Conservation (phyloP, 2,113 vertebrate genomes). For the Prionailurus bengalensis region DNA sequence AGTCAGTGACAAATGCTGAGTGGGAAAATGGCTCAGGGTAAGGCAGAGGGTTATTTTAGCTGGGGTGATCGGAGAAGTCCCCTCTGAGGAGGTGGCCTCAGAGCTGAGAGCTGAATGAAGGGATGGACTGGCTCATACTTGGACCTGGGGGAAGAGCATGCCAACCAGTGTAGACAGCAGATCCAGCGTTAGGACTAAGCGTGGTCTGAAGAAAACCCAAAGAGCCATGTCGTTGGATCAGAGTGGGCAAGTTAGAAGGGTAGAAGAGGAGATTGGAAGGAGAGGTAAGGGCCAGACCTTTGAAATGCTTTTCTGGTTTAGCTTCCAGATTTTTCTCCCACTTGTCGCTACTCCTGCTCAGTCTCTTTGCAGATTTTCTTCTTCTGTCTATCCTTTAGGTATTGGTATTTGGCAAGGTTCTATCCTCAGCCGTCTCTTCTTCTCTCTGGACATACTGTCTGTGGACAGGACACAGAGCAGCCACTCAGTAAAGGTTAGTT, state of each 20-base stretch:
- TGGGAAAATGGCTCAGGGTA: neutral
- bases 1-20: neutral
- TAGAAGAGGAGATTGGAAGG: neutral
- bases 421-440: neutral
- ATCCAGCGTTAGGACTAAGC: neutral
- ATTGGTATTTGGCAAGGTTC: neutral
- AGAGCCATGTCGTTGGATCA: neutral
- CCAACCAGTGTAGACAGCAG: neutral
- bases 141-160: neutral
- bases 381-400: neutral
- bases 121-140: neutral
- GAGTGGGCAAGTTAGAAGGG: neutral
- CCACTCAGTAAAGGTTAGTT: slow-evolving; percentile 23
- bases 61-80: neutral
- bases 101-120: neutral
- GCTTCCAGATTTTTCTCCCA: neutral
- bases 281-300: neutral
- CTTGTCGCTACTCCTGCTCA: neutral
- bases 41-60: neutral
- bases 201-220: neutral
- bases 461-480: neutral
- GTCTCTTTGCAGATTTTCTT: neutral
- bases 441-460: neutral
- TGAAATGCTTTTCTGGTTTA: neutral
- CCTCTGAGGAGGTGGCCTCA: neutral